Evolutionary conservation across 2,888 invertebrate species (phyloP), one percentile per base, ranked within the genome.

Genomic region (Agriopis aurantiaria): DNA sequence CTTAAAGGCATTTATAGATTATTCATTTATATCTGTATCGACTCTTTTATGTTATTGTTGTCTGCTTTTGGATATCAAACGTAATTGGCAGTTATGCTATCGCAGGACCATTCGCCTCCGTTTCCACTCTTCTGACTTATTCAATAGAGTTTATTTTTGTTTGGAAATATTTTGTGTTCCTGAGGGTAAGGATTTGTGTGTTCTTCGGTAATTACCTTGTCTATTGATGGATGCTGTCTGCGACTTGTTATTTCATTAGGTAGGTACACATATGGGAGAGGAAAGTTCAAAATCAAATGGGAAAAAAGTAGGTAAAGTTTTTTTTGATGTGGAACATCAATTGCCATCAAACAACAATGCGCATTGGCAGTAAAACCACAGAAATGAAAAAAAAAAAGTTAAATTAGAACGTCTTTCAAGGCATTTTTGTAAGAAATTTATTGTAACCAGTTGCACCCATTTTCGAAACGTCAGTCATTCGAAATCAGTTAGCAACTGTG

Each of bases 1-100:
- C 90, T 91, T 91, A 90, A 91, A 90, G 89, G 85, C 91, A 90
- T 93, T 91, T 92, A 93, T 91, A 92, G 93, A 92, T 92, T 90
- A 92, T 92, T 93, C 93, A 93, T 93, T 92, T 93, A 89, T 93
- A 88, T 92, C 87, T 89, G 84, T 89, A 91, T 92, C 91, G 93
- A 93, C 90, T 89, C 91, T 82, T 90, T 90, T 91, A 91, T 92
- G 90, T 91, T 91, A 92, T 90, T 92, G 90, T 92, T 86, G 81
- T 89, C 89, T 87, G 82, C 85, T 87, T 82, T 84, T 82, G 83
- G 85, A 86, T 88, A 89, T 86, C 81, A 85, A 85, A 86, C 81
- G 88, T 91, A 91, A 92, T 92, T 91, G 91, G 84, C 82, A 85
- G 84, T 86, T 85, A 84, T 77, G 73, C 78, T 81, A 82, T 85